These are phyloP conservation scores for Pseudococcus viburni DNA, from an alignment of 2,888 invertebrate genomes.

Conservation along the genomic window DNA sequence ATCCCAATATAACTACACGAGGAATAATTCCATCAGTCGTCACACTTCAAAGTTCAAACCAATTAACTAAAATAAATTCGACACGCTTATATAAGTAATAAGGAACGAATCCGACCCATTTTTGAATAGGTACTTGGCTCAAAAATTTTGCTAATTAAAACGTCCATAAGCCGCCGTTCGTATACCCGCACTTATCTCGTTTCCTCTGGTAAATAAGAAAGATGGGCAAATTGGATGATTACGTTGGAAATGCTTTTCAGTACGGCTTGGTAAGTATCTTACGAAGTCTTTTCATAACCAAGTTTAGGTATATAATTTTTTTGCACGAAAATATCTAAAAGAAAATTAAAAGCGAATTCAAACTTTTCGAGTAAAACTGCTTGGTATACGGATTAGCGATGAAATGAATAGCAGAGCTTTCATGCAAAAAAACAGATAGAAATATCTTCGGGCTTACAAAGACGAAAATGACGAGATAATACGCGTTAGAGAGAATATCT, in stretches of 20 bases:
- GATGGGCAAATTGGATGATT: neutral
- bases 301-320: neutral
- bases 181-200: neutral
- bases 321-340: neutral
- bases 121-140: too few species aligned
- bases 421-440: constrained; percentile 25
- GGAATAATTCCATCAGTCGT: too few species aligned
- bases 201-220: neutral
- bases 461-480: constrained; percentile 27
- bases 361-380: constrained; percentile 12
- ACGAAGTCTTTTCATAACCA: neutral
- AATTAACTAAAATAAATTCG: too few species aligned
- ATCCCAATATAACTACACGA: too few species aligned
- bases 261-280: neutral
- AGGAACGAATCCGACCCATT: too few species aligned
- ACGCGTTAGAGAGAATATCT: neutral
- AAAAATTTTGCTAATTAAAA: too few species aligned
- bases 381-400: constrained; percentile 8
- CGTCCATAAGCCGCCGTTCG: too few species aligned
- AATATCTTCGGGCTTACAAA: constrained; percentile 10
- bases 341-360: constrained; percentile 11
- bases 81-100: too few species aligned
- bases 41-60: too few species aligned
- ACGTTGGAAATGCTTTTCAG: neutral
- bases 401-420: constrained; percentile 27